phyloP scores from a whole-genome alignment of 2,797 vertebrate genomes.

The Dendrocincla tyrannina region DNA sequence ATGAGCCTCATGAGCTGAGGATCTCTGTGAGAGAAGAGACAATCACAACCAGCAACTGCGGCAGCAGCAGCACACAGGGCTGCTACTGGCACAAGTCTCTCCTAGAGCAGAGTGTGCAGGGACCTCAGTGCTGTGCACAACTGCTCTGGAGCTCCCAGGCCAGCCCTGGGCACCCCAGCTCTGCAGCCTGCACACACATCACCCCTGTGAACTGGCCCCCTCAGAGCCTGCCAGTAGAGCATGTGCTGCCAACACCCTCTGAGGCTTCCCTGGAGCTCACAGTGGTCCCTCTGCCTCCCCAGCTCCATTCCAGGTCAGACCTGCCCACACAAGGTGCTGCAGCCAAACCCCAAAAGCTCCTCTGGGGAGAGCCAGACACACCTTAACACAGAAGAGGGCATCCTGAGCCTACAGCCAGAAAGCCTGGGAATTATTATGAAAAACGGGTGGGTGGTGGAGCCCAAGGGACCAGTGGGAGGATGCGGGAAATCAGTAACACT shows the following conservation, averaged over 20 bases:
- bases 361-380: not conserved
- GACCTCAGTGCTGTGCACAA: not conserved
- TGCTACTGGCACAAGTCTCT: not conserved
- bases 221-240: not conserved
- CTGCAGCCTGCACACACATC: not conserved
- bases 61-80: not conserved
- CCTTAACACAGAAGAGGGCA: conserved; percentile 3
- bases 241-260: fast-evolving
- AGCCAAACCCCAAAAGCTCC: not conserved
- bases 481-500: conserved; percentile 38
- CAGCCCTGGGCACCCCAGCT: not conserved
- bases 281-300: not conserved
- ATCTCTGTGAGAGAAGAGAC: not conserved
- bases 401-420: not conserved
- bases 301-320: not conserved
- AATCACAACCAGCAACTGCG: not conserved
- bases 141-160: not conserved
- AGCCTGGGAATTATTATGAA: conserved; percentile 41
- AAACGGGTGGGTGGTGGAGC: conserved; percentile 36
- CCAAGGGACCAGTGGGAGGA: conserved; percentile 57
- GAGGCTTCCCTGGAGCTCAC: not conserved
- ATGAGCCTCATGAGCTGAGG: not conserved
- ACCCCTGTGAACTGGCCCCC: not conserved
- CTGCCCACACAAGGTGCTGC: not conserved
- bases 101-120: fast-evolving